Base-by-base conservation (phyloP, 2,797 vertebrate species). In the Xenentodon cancila region DNA sequence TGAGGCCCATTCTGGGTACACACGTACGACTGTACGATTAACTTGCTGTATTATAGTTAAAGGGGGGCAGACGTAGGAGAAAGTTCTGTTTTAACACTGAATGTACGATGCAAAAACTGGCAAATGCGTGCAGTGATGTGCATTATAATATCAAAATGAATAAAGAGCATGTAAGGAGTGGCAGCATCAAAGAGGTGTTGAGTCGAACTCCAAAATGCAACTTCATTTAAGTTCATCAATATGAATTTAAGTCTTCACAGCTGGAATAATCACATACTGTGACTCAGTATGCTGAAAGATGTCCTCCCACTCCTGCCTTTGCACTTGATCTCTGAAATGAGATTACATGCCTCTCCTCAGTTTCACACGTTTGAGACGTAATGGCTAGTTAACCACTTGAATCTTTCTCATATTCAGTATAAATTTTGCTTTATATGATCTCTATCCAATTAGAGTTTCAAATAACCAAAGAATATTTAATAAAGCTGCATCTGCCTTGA, bases 151-250 rank as follows among this genome's bases (percentile, higher is more conserved):
- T 81, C 48, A 52, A 17, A 63, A 32, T 7, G 16, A 50, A 44
- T 22, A 46, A 17, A 11, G 45, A 59, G 18, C 37, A 34, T 5
- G 37, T 34, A 25, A 18, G 54, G 11, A 46, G 19, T 6, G 66
- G 49, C 46, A 44, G 69, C 56, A 84, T 64, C 71, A 81, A 57
- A 82, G 58, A 21, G 25, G 47, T 19, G 67, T 25, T 22, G 69
- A 67, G 71, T 80, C 68, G 78, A 53, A 48, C 48, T 79, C 25
- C 85, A 85, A 84, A 68, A 64, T 85, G 78, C 53, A 56, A 22
- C 59, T 74, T 63, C 48, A 50, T 50, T 52, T 27, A 45, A 9
- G 19, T 57, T 70, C 68, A 80, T 73, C 63, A 65, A 64, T 69
- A 52, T 55, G 69, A 74, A 40, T 57, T 34, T 21, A 58, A 46